Evolutionary conservation across 2,888 invertebrate genomes (phyloP), one percentile per base, ranked within the genome.

Genomic region (Laothoe populi): DNA sequence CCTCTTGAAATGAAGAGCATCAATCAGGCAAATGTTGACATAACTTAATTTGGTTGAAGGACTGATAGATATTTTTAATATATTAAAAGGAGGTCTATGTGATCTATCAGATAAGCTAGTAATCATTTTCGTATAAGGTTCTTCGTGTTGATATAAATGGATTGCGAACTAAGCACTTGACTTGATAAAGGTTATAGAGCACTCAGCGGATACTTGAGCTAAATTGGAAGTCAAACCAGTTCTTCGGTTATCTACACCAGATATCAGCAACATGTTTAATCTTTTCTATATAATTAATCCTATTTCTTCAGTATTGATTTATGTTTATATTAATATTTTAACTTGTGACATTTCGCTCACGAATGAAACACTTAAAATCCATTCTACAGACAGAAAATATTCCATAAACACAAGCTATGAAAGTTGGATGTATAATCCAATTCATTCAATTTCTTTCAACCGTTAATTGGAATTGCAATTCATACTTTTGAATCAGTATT

Each of bases 1-100:
- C 69, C 70, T 67, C 62, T 66, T 67, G 75, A 77, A 81, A 82
- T 79, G 74, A 78, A 73, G 65, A 69, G 66, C 73, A 79, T 76
- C 80, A 71, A 76, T 81, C 77, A 74, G 70, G 70, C 61, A 69
- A 61, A 53, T 63, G 65, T 70, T 62, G 49, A 45, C 67, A 75
- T 72, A 69, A 72, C 66, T 42, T 26, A 24, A n/a, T 61, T 61
- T 21, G 19, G 26, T 48, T 60, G 10, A 23, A 23, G 16, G 4
- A 23, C 24, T 60, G n/a, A n/a, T n/a, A n/a, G n/a, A n/a, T n/a
- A n/a, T n/a, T n/a, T n/a, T n/a, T n/a, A n/a, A n/a, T n/a, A n/a
- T n/a, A n/a, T n/a, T n/a, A n/a, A n/a, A n/a, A n/a, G n/a, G n/a
- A n/a, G n/a, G n/a, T n/a, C n/a, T n/a, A n/a, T n/a, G n/a, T n/a